Conservation (phyloP, 1,140 invertebrate species). For the Helicoverpa armigera region DNA sequence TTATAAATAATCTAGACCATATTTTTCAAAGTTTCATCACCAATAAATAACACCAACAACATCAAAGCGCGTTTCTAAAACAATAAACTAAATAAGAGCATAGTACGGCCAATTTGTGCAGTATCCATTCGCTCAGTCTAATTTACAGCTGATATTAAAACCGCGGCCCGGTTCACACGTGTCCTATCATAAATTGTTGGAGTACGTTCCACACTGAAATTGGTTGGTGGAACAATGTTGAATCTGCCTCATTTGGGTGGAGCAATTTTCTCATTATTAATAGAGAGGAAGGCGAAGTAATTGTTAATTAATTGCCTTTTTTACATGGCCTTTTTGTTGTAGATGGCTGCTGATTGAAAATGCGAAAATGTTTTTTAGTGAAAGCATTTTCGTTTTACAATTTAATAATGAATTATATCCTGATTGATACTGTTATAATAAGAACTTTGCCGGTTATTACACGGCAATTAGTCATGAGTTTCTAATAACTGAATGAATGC, state of each 20-base stretch:
- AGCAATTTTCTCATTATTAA: slow-evolving; percentile 53
- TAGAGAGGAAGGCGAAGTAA: slow-evolving; percentile 31
- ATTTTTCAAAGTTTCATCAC: slow-evolving; percentile 2
- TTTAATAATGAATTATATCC: no score
- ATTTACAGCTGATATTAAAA: slow-evolving; percentile 63
- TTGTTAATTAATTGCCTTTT: slow-evolving; percentile 32
- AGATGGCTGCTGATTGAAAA: neutral
- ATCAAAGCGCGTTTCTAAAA: slow-evolving; percentile 39
- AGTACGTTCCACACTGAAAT: slow-evolving; percentile 50
- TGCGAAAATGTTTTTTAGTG: neutral
- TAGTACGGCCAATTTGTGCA: slow-evolving; percentile 55
- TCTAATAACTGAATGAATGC: neutral
- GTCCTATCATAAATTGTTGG: slow-evolving; percentile 57
- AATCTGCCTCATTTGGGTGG: slow-evolving; percentile 49
- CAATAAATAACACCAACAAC: slow-evolving; percentile 33
- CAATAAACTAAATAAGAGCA: slow-evolving; percentile 46
- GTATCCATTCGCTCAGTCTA: slow-evolving; percentile 52
- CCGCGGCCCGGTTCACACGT: slow-evolving; percentile 58
- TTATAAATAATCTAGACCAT: no score
- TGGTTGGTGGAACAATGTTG: slow-evolving; percentile 48
- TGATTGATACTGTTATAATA: no score
- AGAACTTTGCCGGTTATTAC: no score
- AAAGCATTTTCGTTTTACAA: no score
- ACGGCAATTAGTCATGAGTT: no score
- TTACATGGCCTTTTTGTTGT: neutral